A percentile compares a stretch with the other conserved stretches of the same genome.
Conservation (phyloP, 2,888 invertebrate genomes). For the Cheiracanthium punctorium region DNA sequence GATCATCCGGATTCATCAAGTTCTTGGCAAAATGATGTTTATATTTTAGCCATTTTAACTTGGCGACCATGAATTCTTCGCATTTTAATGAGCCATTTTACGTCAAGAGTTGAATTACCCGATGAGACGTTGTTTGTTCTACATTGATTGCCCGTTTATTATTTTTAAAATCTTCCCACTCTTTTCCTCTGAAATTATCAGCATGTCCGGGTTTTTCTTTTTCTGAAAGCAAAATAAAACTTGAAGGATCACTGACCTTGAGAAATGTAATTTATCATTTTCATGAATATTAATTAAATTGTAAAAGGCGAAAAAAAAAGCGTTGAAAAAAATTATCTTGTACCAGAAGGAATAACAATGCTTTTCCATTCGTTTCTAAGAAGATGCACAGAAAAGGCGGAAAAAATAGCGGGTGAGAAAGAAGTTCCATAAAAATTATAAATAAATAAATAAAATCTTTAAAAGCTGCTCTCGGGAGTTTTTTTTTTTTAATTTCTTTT, state of each 20-base stretch:
- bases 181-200: background rate
- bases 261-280: conserved; percentile 27
- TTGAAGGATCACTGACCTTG: conserved; percentile 39
- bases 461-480: background rate
- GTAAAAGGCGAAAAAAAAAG: background rate
- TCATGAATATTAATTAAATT: conserved; percentile 50
- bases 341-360: background rate
- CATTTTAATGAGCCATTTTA: too few relatives aligned
- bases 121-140: too few relatives aligned
- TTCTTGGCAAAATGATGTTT: too few relatives aligned
- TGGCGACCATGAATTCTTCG: too few relatives aligned
- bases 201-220: background rate
- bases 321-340: background rate
- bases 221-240: background rate
- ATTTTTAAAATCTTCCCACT: background rate
- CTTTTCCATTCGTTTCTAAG: background rate
- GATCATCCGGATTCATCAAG: too few relatives aligned
- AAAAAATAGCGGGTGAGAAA: background rate
- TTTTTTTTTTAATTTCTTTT: too few relatives aligned
- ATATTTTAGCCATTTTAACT: too few relatives aligned
- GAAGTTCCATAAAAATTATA: conserved; percentile 5
- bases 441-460: too few relatives aligned
- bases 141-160: background rate
- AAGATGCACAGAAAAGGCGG: background rate
- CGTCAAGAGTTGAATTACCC: too few relatives aligned